Evolutionary conservation across 2,797 vertebrate genomes (phyloP).

Genomic region (Triplophysa yarkandensis): DNA sequence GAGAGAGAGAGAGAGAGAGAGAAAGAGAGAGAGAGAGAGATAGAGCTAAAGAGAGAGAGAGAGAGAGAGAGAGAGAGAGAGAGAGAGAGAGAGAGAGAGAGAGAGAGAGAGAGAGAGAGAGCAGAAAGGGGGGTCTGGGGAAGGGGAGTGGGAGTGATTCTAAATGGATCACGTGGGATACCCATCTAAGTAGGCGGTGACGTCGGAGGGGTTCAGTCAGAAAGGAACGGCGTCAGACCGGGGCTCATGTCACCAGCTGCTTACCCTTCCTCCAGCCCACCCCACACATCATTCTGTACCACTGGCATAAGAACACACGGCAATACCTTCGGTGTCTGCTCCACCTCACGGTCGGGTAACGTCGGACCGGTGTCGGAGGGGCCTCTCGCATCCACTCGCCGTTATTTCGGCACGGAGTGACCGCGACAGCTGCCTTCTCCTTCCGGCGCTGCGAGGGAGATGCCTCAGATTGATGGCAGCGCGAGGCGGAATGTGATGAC

Average conservation of each 20-base stretch:
- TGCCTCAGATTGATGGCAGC: conserved; percentile 23
- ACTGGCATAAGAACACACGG: conserved; percentile 28
- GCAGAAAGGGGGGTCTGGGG: neutral
- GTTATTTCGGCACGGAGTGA: conserved; percentile 7
- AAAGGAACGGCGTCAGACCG: conserved; percentile 37
- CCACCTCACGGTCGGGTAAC: conserved; percentile 25
- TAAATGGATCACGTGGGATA: conserved; percentile 73
- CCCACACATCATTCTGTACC: conserved; percentile 34
- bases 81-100: conserved; percentile 2
- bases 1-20: conserved; percentile 23
- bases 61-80: neutral
- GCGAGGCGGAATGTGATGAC: conserved; percentile 12
- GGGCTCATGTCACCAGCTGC: conserved; percentile 46
- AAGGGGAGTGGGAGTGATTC: conserved; percentile 43
- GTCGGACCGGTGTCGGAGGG: conserved; percentile 9
- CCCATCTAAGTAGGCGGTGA: conserved; percentile 75
- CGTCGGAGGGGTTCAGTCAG: conserved; percentile 70
- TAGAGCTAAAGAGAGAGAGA: neutral
- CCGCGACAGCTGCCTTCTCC: conserved; percentile 31
- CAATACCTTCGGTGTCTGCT: neutral
- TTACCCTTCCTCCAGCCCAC: conserved; percentile 54
- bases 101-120: conserved; percentile 2
- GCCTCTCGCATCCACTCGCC: neutral
- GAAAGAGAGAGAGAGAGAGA: conserved; percentile 1
- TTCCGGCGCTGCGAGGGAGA: conserved; percentile 11